Evolutionary conservation across 2,113 vertebrate genomes (phyloP).

Genomic region (Lamprologus callipterus): DNA sequence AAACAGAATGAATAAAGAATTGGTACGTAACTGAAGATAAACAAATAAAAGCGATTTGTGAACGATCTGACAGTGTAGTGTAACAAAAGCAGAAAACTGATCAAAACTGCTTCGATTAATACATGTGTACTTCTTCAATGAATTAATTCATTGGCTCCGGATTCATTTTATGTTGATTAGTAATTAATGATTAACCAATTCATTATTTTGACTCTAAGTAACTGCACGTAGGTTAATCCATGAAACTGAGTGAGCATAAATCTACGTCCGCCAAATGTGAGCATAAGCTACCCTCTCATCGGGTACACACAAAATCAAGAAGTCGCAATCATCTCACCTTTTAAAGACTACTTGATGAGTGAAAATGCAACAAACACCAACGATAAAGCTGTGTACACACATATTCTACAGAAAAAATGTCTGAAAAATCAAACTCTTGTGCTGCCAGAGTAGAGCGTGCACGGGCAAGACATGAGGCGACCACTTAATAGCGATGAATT

Average conservation of each 20-base stretch:
- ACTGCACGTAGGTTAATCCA: neutral
- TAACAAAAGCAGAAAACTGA: neutral
- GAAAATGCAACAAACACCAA: neutral
- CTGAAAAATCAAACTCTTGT: neutral
- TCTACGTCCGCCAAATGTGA: fast-evolving
- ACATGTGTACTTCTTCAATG: neutral
- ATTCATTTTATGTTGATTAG: neutral
- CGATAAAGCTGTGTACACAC: neutral
- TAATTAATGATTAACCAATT: neutral
- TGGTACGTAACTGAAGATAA: neutral
- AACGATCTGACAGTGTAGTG: neutral
- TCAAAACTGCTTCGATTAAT: neutral
- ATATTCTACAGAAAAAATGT: neutral
- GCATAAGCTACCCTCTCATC: neutral
- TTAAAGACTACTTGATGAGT: neutral
- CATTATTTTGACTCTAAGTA: neutral
- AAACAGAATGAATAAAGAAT: neutral
- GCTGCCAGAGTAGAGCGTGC: neutral
- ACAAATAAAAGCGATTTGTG: neutral
- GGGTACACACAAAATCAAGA: neutral
- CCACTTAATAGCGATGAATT: neutral
- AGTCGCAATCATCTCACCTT: neutral
- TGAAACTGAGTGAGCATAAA: neutral
- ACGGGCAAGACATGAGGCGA: neutral
- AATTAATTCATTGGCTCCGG: neutral